Conservation (phyloP, 2,113 vertebrate genomes). For the Aegithalos caudatus region DNA sequence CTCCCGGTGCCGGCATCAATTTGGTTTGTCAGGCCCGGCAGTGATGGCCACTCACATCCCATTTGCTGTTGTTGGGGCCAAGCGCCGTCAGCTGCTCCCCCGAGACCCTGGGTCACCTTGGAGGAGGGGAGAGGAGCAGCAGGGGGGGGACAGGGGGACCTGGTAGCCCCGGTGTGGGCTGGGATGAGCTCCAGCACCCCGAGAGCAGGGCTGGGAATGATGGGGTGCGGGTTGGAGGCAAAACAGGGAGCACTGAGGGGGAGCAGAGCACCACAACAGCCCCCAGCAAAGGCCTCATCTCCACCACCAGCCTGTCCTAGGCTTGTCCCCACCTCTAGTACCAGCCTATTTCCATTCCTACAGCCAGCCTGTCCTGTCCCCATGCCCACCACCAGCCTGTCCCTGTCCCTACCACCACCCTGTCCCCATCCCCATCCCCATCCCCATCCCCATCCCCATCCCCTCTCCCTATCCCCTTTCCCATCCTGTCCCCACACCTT, state of each 20-base stretch:
- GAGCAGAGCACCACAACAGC: background rate
- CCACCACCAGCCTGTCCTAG: background rate
- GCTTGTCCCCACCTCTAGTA: background rate
- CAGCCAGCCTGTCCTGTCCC: background rate
- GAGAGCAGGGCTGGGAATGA: fast-evolving
- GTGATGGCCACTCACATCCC: constrained; percentile 55
- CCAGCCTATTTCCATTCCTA: background rate
- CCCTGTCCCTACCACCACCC: fast-evolving
- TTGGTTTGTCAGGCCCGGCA: constrained; percentile 29
- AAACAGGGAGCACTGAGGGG: fast-evolving
- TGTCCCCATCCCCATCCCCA: background rate
- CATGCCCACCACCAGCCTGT: background rate
- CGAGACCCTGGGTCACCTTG: constrained; percentile 37
- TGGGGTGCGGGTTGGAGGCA: background rate
- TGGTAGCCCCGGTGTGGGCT: fast-evolving
- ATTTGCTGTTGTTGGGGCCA: constrained; percentile 14
- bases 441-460: background rate
- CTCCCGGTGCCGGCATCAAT: constrained; percentile 48
- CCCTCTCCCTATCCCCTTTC: background rate
- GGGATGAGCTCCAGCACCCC: background rate
- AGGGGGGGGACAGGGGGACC: background rate
- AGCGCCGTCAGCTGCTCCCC: constrained; percentile 10
- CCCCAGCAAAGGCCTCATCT: background rate
- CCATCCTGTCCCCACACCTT: fast-evolving
- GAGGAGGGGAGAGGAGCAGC: background rate